Conservation (phyloP, 1,140 invertebrate genomes). For the Drosophila hydei region DNA sequence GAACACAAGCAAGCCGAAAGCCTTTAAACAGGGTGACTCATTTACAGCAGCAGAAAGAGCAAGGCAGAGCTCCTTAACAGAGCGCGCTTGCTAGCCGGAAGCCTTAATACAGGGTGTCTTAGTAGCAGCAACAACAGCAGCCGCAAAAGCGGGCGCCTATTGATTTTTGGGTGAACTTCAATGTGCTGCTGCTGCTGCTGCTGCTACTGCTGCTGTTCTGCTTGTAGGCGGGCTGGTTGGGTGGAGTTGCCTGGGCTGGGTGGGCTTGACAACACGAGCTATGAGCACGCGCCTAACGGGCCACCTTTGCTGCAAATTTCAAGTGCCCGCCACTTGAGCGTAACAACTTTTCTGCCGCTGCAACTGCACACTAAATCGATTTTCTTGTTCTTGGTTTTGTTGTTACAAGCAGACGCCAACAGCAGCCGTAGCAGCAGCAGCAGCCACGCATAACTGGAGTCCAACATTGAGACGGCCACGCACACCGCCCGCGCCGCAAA, state of each 20-base stretch:
- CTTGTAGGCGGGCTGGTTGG: background rate
- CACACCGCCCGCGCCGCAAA: conserved; percentile 74
- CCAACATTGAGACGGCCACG: conserved; percentile 60
- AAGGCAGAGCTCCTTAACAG: background rate
- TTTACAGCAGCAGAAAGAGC: background rate
- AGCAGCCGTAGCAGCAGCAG: conserved; percentile 23
- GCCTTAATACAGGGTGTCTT: conserved; percentile 71
- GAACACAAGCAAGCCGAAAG: background rate
- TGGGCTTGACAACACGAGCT: conserved; percentile 65
- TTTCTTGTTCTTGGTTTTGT: conserved; percentile 58
- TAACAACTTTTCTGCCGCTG: conserved; percentile 57
- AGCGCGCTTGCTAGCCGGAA: conserved; percentile 53
- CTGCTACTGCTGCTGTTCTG: conserved; percentile 21
- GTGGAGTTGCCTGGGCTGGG: background rate
- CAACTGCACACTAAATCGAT: conserved; percentile 76
- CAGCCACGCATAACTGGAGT: conserved; percentile 56
- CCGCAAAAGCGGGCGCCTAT: conserved; percentile 64
- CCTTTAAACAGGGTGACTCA: conserved; percentile 3
- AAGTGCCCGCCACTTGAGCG: conserved; percentile 71
- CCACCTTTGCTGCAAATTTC: conserved; percentile 50
- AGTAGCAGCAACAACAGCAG: conserved; percentile 12
- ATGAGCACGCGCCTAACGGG: conserved; percentile 9
- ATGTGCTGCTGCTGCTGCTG: no score
- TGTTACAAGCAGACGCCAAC: conserved; percentile 36
- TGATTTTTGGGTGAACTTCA: conserved; percentile 79